Evolutionary conservation across 2,888 invertebrate species (phyloP), one percentile per base, ranked within the genome.

Genomic region (Oxycera nigricornis): DNA sequence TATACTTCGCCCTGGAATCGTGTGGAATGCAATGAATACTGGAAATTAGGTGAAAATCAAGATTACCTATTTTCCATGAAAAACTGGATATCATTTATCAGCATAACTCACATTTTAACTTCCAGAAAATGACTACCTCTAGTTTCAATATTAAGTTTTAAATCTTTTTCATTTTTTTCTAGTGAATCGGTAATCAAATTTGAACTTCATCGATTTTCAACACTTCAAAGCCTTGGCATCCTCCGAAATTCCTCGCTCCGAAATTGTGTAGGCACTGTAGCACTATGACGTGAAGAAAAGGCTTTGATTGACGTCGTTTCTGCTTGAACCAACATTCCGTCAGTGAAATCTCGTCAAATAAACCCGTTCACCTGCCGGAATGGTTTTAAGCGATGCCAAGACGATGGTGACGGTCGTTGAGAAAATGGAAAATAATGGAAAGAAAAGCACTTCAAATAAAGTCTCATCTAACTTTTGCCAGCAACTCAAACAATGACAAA

Each of bases 381-480:
- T 22, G n/a, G 46, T 28, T 68, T 24, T 50, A 30, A 70, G 30
- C 20, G 22, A 4, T 7, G 46, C 20, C 41, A 22, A 26, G 11
- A 39, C 39, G 14, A 39, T 20, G 2, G 39, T 41, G 46, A 61
- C 39, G 68, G 55, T 17, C 6, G 14, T 14, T 3, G 3, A 46
- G 14, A 46, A 28, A 61, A 28, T 61, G 28, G 31, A 39, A 74
- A 75, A 75, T 73, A 76, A 76, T 72, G 72, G 72, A 76, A 73
- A 68, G 74, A 75, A 76, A 72, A 74, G 72, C 74, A 67, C 76
- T 73, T 39, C 31, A n/a, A 50, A 59, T 67, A 62, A 73, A 73
- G 73, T 73, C 75, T 73, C 72, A 74, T 76, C 76, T 74, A 76
- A 76, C 74, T 76, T 76, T 76, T 76, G 62, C 74, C n/a, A 1